A percentile compares a stretch with the other conserved stretches of the same genome.
These are phyloP conservation scores for Struthio camelus DNA, from an alignment of 2,113 vertebrate genomes.

Conservation along the genomic window DNA sequence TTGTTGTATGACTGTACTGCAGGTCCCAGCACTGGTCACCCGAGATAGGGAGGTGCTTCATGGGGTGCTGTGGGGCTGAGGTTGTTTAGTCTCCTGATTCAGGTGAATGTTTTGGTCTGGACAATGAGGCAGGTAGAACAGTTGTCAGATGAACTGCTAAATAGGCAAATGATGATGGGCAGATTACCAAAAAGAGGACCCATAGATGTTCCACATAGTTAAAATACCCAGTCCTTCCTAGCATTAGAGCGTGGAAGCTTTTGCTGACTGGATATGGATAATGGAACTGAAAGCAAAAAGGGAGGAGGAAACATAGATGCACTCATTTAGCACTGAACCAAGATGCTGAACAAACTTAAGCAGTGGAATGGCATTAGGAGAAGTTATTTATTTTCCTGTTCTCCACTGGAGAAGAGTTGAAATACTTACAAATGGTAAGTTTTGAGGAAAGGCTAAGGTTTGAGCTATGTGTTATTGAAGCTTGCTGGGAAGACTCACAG, in stretches of 20 bases:
- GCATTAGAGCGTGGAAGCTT: neutral
- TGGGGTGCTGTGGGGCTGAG: fast-evolving
- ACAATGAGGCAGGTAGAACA: fast-evolving
- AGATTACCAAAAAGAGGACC: neutral
- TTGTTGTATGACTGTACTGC: neutral
- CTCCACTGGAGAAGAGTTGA: neutral
- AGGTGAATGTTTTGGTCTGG: neutral
- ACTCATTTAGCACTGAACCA: neutral
- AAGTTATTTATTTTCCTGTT: neutral
- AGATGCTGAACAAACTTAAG: neutral
- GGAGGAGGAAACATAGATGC: neutral
- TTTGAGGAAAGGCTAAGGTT: neutral
- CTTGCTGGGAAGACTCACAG: neutral
- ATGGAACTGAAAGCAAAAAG: neutral
- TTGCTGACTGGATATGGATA: neutral
- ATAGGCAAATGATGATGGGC: neutral
- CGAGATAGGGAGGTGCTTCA: neutral
- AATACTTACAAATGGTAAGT: neutral
- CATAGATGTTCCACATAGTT: neutral
- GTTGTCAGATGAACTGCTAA: too few species aligned
- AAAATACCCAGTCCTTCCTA: neutral
- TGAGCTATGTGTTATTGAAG: neutral
- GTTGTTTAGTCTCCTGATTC: neutral
- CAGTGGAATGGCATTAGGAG: neutral
- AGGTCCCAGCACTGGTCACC: neutral